Conservation (phyloP, 2,113 vertebrate species). For the Cebus imitator region DNA sequence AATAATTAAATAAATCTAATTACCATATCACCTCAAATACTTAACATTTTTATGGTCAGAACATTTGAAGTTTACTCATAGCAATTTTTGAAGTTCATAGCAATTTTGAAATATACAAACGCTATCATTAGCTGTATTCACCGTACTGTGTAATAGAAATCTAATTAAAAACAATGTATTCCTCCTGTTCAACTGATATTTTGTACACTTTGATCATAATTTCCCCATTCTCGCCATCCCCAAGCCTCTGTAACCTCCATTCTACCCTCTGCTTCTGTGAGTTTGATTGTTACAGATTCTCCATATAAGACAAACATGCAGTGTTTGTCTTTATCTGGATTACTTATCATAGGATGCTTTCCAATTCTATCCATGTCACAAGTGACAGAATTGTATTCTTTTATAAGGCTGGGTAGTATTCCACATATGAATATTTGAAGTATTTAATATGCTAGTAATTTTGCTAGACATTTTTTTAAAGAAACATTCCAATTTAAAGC, state of each 20-base stretch:
- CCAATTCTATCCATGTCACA: neutral
- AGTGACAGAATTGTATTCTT: neutral
- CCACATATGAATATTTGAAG: neutral
- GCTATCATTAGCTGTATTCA: neutral
- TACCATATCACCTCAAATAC: neutral
- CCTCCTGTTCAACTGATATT: neutral
- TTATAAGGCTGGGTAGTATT: neutral
- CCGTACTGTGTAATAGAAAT: neutral
- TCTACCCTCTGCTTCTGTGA: neutral
- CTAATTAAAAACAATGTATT: neutral
- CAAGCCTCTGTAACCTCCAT: neutral
- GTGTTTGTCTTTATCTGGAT: neutral
- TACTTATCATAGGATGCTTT: neutral
- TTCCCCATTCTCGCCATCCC: rapidly evolving
- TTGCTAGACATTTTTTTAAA: neutral
- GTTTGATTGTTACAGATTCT: neutral
- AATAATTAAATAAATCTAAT: neutral
- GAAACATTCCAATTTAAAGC: neutral
- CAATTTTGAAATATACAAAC: neutral
- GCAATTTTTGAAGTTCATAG: neutral
- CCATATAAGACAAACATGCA: neutral
- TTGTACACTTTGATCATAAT: neutral
- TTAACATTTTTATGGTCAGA: neutral
- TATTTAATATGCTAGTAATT: neutral
- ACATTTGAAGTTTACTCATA: neutral